Base-by-base conservation (phyloP, 2,113 vertebrate species). In the Arenaria interpres region DNA sequence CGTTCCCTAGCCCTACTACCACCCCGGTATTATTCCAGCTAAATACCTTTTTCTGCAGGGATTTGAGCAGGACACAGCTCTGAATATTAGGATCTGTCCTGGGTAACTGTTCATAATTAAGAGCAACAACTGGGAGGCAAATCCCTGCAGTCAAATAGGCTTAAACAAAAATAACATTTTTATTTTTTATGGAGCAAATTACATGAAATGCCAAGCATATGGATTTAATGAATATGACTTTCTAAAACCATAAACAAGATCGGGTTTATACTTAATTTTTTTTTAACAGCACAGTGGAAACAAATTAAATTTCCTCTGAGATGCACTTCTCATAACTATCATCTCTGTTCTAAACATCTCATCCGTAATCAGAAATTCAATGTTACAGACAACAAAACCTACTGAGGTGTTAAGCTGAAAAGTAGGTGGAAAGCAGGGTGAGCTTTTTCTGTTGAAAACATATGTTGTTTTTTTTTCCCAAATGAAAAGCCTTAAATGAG, bases 221-320 rank as follows among this genome's bases (percentile, higher is more conserved):
- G 59, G 57, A 75, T 95, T 95, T 93, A 90, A 95, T 95, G 79
- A 93, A 88, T 82, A 82, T 87, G 50, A 90, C 78, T 93, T 92
- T 93, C 67, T 76, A 88, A 96, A 96, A 59, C n/a, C 18, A 54
- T 81, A 89, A 94, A 90, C 56, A 95, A 91, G 30, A 76, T 73
- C 68, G 14, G 8, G 12, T 91, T 91, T 86, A 35, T 64, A 21
- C 19, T 67, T 45, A 23, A 1, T 33, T 33, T 81, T 83, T 94
- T 87, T 92, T 87, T 43, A 78, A 78, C 22, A 67, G 48, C 59
- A 74, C 57, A 87, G 46, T 0, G 0, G 69, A 97, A 96, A 81
- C 66, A 95, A 94, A 93, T 93, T 90, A 87, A 75, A 93, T 94
- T 86, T 92, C 16, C 39, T 93, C 46, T 63, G 37, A 91, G 48